Evolutionary conservation across 1,140 invertebrate species (phyloP), one percentile per base, ranked within the genome.

Genomic region (Rhynchophorus ferrugineus): DNA sequence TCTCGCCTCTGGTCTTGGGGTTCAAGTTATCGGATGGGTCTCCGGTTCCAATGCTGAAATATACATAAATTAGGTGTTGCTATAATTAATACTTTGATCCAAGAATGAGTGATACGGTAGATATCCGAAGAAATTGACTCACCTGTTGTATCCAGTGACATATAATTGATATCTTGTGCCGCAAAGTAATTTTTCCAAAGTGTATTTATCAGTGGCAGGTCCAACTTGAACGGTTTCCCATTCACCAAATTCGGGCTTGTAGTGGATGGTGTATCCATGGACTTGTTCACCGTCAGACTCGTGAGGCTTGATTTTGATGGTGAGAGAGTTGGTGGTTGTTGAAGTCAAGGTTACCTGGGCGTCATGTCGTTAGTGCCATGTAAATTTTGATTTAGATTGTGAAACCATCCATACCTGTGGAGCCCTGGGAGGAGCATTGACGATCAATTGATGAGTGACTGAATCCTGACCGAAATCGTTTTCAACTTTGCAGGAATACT

Each of bases 401-500:
- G n/a, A n/a, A n/a, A n/a, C n/a, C n/a, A n/a, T n/a, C n/a, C 38
- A 37, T 55, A 66, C 62, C 22, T 62, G 57, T 1, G 68, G 68
- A 3, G 68, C 57, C 48, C 65, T 60, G 17, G 68, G 68, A 11
- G 68, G 68, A 7, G 68, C 62, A 43, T 68, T 68, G 3, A 96
- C 90, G 54, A 91, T 81, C 18, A 97, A 74, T 39, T 85, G 83
- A 67, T 95, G 91, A 3, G 90, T 94, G 34, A 94, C 90, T 16
- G 84, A 89, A 63, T 94, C 91, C 58, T 89, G 86, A 24, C 92
- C 92, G 69, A 91, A 93, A 9, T 87, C 83, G 72, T 96, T 97
- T 67, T 91, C 89, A 3, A 94, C 94, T 57, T 85, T 84, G 70
- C 94, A 97, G 0, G 85, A 83, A 63, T 92, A 93, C 70, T 92